Base-by-base conservation (phyloP, 2,888 invertebrate species). In the Dinocampus coccinellae region DNA sequence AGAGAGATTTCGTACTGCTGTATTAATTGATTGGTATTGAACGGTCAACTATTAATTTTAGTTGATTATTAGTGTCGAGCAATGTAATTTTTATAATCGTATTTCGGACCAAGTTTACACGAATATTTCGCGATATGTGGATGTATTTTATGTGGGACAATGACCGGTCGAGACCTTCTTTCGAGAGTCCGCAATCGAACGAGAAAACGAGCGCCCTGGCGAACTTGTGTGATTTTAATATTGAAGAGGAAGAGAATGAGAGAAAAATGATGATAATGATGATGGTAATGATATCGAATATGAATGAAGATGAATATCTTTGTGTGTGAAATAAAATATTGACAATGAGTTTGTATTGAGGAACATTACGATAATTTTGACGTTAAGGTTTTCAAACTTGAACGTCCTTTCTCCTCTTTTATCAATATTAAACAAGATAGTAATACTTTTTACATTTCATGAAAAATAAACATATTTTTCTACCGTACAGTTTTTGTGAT, bases 151-250 rank as follows among this genome's bases (percentile, higher is more conserved):
- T 86, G 86, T 87, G 80, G 87, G 84, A 86, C 87, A 86, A 87
- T 83, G 87, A 87, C 87, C 87, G 87, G 80, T 80, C 82, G 85
- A 86, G 87, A 87, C 87, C 87, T 87, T 87, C 86, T 87, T 87
- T 87, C 83, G 47, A 42, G 79, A 81, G 81, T 82, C 82, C 81
- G 82, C 76, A 61, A 72, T 52, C 72, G 34, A 39, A 36, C 69
- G 70, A 69, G 72, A 66, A 66, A 69, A 70, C 20, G 65, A 66
- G 72, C 60, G 55, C 72, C 61, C 39, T 67, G 65, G 70, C 61
- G 13, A 63, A 63, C 63, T 63, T 52, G 47, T 52, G 16, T 29
- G 33, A 34, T 60, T 16, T 47, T 47, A 3, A 47, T 16, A 47
- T 47, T 47, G 47, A 47, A 16, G 16, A 16, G 47, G 16, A 16